phyloP scores from a whole-genome alignment of 2,797 vertebrate species.

The Paramormyrops hopkinsi region DNA sequence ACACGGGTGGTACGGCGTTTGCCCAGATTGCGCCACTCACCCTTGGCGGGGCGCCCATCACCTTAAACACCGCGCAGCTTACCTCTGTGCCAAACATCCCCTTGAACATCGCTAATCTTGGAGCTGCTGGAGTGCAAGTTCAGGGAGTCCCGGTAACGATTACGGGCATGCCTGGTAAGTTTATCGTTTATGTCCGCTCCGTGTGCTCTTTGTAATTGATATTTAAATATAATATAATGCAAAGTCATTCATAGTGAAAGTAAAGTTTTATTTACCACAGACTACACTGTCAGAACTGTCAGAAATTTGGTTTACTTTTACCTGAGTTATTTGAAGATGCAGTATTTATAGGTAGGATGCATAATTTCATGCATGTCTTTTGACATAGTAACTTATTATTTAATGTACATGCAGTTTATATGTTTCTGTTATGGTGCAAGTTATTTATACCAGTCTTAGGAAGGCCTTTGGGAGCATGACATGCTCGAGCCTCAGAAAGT shows the following conservation, averaged over 20 bases:
- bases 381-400: neutral
- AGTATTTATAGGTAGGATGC: neutral
- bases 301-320: neutral
- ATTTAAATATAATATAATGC: neutral
- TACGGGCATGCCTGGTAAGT: slow-evolving; percentile 88
- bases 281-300: neutral
- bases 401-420: neutral
- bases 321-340: neutral
- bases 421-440: neutral
- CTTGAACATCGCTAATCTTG: slow-evolving; percentile 89
- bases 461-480: neutral
- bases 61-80: slow-evolving; percentile 88
- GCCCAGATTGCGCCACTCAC: slow-evolving; percentile 85
- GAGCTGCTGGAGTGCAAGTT: slow-evolving; percentile 86
- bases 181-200: neutral
- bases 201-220: neutral
- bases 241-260: neutral
- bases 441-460: neutral
- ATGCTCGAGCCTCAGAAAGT: neutral
- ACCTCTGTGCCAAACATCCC: slow-evolving; percentile 92
- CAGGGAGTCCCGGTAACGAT: slow-evolving; percentile 96
- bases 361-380: neutral
- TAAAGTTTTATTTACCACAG: neutral
- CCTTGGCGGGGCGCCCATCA: slow-evolving; percentile 86
- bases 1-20: slow-evolving; percentile 62